A percentile compares a stretch with the other conserved stretches of the same genome.
Conservation (phyloP, 37 sponge, comb jelly and placozoan genomes). For the Dysidea cf. avara region DNA sequence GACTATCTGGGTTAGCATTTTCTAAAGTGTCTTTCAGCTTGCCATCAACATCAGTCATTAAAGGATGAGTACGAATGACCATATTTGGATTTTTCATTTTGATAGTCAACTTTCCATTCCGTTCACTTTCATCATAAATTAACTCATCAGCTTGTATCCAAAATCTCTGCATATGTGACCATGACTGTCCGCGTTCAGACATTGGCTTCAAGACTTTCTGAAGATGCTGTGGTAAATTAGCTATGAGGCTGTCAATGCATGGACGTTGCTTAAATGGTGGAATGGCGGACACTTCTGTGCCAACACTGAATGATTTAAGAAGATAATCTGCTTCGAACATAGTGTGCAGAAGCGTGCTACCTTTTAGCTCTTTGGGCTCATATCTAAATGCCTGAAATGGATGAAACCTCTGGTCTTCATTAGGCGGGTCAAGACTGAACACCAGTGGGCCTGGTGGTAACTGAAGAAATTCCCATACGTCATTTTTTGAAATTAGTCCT, state of each 20-base stretch:
- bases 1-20: constrained; percentile 56
- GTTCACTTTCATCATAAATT: neutral
- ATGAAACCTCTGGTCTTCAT: constrained; percentile 43
- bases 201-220: constrained; percentile 44
- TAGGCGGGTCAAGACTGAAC: constrained; percentile 73
- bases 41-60: constrained; percentile 52
- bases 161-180: constrained; percentile 22
- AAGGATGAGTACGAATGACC: constrained; percentile 37
- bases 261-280: constrained; percentile 69
- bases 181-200: constrained; percentile 25
- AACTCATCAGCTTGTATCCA: constrained; percentile 79
- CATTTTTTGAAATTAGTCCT: constrained; percentile 48
- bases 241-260: constrained; percentile 25
- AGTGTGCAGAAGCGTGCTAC: constrained; percentile 51
- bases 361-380: constrained; percentile 11
- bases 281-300: constrained; percentile 59
- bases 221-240: constrained; percentile 46
- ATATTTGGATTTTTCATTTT: constrained; percentile 33
- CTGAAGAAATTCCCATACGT: constrained; percentile 45
- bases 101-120: neutral
- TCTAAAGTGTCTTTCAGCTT: constrained; percentile 48
- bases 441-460: constrained; percentile 15
- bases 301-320: constrained; percentile 69
- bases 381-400: constrained; percentile 72
- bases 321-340: constrained; percentile 73